Base-by-base conservation (phyloP, 2,797 vertebrate species). In the Lagorchestes hirsutus region DNA sequence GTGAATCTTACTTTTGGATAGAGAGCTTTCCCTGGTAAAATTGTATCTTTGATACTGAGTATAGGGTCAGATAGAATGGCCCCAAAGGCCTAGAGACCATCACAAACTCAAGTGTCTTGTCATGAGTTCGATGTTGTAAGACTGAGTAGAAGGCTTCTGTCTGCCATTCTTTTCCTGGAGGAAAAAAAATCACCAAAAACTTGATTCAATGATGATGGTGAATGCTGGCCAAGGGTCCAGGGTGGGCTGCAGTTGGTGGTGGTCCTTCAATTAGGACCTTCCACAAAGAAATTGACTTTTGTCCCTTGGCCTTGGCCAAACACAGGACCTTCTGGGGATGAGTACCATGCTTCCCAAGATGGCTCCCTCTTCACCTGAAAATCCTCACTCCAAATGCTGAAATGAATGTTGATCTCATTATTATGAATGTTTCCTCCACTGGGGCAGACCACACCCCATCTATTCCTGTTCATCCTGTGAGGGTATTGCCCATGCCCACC, bases 81-180 rank as follows among this genome's bases (percentile, higher is more conserved):
- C 18, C 5, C n/a, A n/a, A 74, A 74, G 62, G n/a, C 67, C 22
- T 12, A 40, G 67, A 74, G 67, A 18, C n/a, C n/a, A 40, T 74
- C n/a, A 74, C 1, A 74, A 40, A n/a, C 34, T n/a, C 62, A 74
- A 16, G 16, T n/a, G 18, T 74, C 67, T 40, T 74, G 67, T 9
- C 67, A 3, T 82, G 18, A 40, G 67, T n/a, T 40, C 8, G 34
- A 74, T 22, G 16, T 59, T 31, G 29, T 22, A 34, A 40, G 62
- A n/a, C 13, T 5, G 13, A 8, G 0, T 40, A 1, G 5, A n/a
- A 40, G 18, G 18, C 2, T 82, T 40, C 5, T 0, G n/a, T 82
- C 67, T 82, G 67, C n/a, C 8, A 10, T 40, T 40, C 18, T 46
- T 82, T 40, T 9, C 18, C 18, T 18, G 46, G 8, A 1, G 40